A percentile compares a stretch with the other conserved stretches of the same genome.
These are phyloP conservation scores for Catharus bicknelli DNA, from an alignment of 2,113 vertebrate genomes.

Conservation along the genomic window DNA sequence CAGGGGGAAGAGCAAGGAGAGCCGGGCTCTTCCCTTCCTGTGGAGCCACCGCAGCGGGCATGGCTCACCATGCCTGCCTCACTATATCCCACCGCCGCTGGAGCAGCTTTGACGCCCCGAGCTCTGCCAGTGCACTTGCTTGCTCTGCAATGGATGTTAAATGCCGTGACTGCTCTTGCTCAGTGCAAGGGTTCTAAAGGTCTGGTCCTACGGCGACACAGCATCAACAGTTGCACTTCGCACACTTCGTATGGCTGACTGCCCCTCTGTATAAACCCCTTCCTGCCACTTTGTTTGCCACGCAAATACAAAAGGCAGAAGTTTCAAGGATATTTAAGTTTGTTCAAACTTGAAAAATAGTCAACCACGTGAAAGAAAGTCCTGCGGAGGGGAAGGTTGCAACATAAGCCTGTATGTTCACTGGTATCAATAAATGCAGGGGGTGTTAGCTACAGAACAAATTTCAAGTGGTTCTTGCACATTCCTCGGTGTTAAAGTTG, in stretches of 20 bases:
- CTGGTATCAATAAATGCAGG: background rate
- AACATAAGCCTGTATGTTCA: background rate
- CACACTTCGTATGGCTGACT: background rate
- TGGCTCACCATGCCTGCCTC: background rate
- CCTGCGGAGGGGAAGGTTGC: background rate
- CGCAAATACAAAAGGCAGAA: background rate
- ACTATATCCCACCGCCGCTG: background rate
- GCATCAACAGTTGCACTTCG: background rate
- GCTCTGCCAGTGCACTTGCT: background rate
- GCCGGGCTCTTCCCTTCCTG: background rate
- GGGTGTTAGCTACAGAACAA: background rate
- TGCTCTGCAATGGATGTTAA: background rate
- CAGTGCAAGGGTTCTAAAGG: background rate
- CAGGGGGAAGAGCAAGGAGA: background rate
- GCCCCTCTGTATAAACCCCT: background rate
- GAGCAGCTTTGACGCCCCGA: background rate
- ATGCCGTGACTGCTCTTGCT: background rate
- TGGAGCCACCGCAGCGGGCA: fast-evolving
- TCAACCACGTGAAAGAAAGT: background rate
- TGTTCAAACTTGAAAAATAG: background rate
- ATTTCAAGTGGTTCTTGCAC: background rate
- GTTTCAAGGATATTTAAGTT: background rate
- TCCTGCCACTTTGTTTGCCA: background rate
- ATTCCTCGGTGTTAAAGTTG: background rate
- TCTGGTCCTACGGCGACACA: background rate